Conservation (phyloP, 53 echinoderm and acorn worm genomes). For the Apostichopus leukothele region DNA sequence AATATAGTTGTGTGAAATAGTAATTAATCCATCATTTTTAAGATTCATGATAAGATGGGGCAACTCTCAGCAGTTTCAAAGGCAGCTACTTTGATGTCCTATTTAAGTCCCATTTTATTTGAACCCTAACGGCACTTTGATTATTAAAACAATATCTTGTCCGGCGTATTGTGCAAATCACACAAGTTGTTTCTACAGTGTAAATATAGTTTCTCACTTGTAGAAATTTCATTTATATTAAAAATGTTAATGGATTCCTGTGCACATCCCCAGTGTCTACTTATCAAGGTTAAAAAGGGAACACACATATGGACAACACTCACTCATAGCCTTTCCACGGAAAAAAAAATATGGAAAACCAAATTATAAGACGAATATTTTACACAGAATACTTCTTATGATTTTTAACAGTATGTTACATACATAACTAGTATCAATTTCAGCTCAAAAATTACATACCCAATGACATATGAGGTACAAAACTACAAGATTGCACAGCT, state of each 20-base stretch:
- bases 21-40: no score
- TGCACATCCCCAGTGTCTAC: not conserved
- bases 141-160: no score
- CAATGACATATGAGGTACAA: slow-evolving; percentile 45
- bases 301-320: slow-evolving; percentile 7
- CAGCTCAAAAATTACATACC: slow-evolving; percentile 47
- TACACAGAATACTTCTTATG: slow-evolving; percentile 40
- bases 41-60: no score
- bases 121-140: no score
- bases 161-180: not conserved
- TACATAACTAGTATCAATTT: slow-evolving; percentile 27
- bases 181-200: not conserved
- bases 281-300: slow-evolving; percentile 32
- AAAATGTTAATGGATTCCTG: not conserved
- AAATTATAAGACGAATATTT: slow-evolving; percentile 15
- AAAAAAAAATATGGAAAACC: slow-evolving; percentile 5
- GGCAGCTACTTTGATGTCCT: no score
- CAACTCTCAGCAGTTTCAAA: no score
- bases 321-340: not conserved
- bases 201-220: no score
- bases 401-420: slow-evolving; percentile 37
- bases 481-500: slow-evolving; percentile 33
- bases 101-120: no score
- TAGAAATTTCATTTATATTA: no score
- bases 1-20: no score